Conservation (phyloP, 2,797 vertebrate genomes). For the Hafferia zeledoni region DNA sequence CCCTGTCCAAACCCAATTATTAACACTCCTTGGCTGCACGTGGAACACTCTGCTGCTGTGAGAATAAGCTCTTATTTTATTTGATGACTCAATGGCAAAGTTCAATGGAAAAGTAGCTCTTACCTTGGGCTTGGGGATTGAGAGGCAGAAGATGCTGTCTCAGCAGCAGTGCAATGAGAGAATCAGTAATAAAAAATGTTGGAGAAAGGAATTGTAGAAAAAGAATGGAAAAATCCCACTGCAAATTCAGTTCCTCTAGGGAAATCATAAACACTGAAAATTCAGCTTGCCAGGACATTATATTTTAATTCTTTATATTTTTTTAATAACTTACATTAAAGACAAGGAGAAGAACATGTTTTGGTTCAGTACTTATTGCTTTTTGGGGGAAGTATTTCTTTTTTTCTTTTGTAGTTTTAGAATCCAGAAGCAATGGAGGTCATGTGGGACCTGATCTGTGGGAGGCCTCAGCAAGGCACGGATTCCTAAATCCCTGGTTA, state of each 20-base stretch:
- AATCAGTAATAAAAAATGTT: background rate
- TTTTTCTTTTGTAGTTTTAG: background rate
- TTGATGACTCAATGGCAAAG: background rate
- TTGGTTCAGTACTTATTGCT: background rate
- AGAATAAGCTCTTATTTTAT: background rate
- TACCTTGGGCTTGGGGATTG: background rate
- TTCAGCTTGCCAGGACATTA: background rate
- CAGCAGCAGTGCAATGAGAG: background rate
- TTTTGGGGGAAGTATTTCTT: background rate
- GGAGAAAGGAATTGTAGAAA: background rate
- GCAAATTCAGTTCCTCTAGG: background rate
- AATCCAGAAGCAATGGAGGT: background rate
- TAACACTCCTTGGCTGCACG: background rate
- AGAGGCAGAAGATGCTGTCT: background rate
- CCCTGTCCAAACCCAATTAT: background rate
- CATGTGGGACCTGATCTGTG: background rate
- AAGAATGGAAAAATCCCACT: background rate
- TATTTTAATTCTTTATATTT: background rate
- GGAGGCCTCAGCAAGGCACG: background rate
- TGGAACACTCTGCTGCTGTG: background rate
- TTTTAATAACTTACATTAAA: background rate
- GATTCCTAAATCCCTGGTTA: background rate
- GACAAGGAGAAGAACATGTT: background rate
- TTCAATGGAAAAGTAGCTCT: background rate
- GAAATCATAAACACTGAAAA: background rate